Base-by-base conservation (phyloP, 2,888 invertebrate genomes). In the Mesorhabditis spiculigera region DNA sequence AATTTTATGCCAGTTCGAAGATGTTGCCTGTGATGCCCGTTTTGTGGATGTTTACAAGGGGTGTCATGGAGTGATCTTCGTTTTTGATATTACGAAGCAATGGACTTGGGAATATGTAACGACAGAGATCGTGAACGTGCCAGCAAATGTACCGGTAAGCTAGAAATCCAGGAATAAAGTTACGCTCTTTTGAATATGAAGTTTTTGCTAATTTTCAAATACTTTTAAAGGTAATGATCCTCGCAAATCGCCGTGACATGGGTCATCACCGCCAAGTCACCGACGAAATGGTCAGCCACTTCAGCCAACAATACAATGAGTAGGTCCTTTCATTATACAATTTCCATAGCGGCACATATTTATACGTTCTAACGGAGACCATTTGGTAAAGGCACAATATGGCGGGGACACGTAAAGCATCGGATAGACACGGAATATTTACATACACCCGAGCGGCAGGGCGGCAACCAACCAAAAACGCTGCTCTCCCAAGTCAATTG, bases 71-170 rank as follows among this genome's bases (percentile, higher is more conserved):
- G 80, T 95, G 10, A 93, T 96, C 80, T 88, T 96, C 80, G 91
- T 96, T 89, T 90, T 95, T 88, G 95, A 96, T 87, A 92, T 95
- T 69, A 95, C 95, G 16, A 96, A 96, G 88, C 91, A 91, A 78
- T 96, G 96, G 93, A 96, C 95, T 16, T 95, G 93, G 89, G 93
- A 94, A 82, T 96, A 96, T 88, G 91, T 95, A 13, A 92, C 93
- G 82, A 90, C 92, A 78, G 95, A 95, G 88, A 87, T 95, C 77
- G 90, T 91, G 1, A 91, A 91, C 86, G 90, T 95, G 68, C 90
- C 90, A 0, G 67, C 75, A 28, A 86, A 88, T 73, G 70, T 82
- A 50, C 81, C 81, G 10, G 78, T 75, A 42, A 10, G n/a, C 10
- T 58, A 58, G 4, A 13, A 58, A 28, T 28, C 28, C 28, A 3